Evolutionary conservation across 2,888 invertebrate species (phyloP).

Genomic region (Pyrgus malvae): DNA sequence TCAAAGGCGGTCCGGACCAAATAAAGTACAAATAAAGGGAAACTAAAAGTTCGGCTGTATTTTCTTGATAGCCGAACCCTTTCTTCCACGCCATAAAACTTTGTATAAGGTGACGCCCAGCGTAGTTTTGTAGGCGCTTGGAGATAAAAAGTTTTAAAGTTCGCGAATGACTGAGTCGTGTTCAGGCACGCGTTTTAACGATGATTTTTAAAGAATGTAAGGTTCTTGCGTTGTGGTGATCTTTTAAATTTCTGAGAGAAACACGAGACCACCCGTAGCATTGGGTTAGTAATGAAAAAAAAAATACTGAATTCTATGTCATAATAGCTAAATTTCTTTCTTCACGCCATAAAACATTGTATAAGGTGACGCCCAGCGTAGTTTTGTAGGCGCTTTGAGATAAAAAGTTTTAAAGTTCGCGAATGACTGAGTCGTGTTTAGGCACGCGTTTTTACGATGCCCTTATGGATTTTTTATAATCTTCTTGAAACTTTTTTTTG

Average conservation of each 20-base stretch:
- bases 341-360: constrained; percentile 75
- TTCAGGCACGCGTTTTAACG: too few species aligned
- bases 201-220: too few species aligned
- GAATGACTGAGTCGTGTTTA: constrained; percentile 48
- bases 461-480: too few species aligned
- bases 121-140: constrained; percentile 63
- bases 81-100: constrained; percentile 77
- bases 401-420: constrained; percentile 55
- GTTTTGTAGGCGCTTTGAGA: constrained; percentile 61
- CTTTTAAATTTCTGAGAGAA: too few species aligned
- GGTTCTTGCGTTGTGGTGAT: too few species aligned
- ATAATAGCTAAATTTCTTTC: constrained; percentile 70
- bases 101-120: constrained; percentile 68
- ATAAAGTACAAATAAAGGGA: constrained; percentile 52
- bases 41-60: constrained; percentile 59
- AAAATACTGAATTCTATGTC: too few species aligned
- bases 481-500: too few species aligned
- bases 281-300: too few species aligned
- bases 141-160: constrained; percentile 61
- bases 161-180: constrained; percentile 47
- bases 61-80: constrained; percentile 67
- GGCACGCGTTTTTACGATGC: too few species aligned
- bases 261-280: too few species aligned
- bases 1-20: constrained; percentile 41
- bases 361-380: constrained; percentile 68